These are phyloP conservation scores for Perdita meconis DNA, from an alignment of 2,888 invertebrate species.

Conservation along the genomic window DNA sequence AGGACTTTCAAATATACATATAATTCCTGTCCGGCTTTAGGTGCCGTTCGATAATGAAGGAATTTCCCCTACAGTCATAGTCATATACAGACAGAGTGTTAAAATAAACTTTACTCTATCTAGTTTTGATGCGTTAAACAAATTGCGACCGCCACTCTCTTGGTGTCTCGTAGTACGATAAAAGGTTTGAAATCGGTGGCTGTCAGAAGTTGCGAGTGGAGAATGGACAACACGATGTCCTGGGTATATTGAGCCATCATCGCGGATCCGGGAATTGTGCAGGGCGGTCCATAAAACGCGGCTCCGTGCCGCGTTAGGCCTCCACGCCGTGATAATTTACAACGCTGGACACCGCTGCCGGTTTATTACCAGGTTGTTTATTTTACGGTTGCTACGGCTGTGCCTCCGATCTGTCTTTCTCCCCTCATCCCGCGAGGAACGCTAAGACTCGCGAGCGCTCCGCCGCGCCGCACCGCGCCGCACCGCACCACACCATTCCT, in stretches of 20 bases:
- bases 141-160: background rate
- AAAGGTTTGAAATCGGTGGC: background rate
- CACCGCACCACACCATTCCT: too few relatives aligned
- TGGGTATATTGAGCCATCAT: constrained; percentile 75
- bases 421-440: constrained; percentile 17
- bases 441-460: constrained; percentile 1
- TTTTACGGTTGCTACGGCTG: constrained; percentile 71
- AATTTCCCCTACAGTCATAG: too few relatives aligned
- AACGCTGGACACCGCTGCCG: constrained; percentile 79
- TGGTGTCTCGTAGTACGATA: constrained; percentile 2
- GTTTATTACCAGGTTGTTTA: constrained; percentile 78
- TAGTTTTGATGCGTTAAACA: too few relatives aligned
- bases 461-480: background rate
- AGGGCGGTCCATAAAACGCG: constrained; percentile 75
- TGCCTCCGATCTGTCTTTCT: constrained; percentile 57
- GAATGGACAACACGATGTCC: constrained; percentile 23
- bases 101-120: too few relatives aligned
- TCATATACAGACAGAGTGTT: too few relatives aligned
- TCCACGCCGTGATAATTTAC: constrained; percentile 78
- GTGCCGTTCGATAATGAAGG: too few relatives aligned
- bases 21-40: too few relatives aligned
- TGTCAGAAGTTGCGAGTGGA: constrained; percentile 20
- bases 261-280: constrained; percentile 74
- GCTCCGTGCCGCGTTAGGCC: constrained; percentile 69
- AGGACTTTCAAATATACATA: too few relatives aligned